Conservation (phyloP, 2,797 vertebrate genomes). For the Jordanella pulchra region DNA sequence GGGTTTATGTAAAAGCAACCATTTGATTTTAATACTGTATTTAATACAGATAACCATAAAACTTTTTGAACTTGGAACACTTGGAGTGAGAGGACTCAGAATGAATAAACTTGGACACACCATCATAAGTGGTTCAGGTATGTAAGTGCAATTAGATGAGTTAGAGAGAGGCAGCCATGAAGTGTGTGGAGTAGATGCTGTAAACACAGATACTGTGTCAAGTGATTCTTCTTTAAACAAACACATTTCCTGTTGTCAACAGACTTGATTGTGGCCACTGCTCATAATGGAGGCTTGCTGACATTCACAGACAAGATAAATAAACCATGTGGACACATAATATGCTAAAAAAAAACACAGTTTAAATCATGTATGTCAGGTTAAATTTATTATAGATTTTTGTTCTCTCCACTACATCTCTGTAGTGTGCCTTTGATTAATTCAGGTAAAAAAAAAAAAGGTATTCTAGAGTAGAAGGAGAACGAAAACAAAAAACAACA, state of each 20-base stretch:
- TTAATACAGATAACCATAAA: constrained; percentile 5
- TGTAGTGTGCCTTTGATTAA: constrained; percentile 12
- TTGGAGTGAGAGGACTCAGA: constrained; percentile 16
- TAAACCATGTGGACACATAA: constrained; percentile 38
- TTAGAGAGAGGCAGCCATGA: constrained; percentile 39
- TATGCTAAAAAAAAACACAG: constrained; percentile 43
- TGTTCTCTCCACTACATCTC: background rate
- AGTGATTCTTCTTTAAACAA: constrained; percentile 76
- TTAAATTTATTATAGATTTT: constrained; percentile 16
- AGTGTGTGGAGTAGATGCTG: constrained; percentile 47
- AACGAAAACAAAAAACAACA: background rate
- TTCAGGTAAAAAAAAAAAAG: background rate
- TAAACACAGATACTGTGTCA: constrained; percentile 81
- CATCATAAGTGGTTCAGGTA: constrained; percentile 36
- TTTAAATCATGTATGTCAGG: constrained; percentile 19
- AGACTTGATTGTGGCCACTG: constrained; percentile 48
- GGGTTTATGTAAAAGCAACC: constrained; percentile 14
- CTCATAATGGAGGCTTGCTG: constrained; percentile 66
- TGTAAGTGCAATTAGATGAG: constrained; percentile 41
- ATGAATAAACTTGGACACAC: background rate
- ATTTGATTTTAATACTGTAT: constrained; percentile 1
- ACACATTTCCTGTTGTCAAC: constrained; percentile 79
- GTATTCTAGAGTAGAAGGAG: no score
- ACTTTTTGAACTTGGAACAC: background rate
- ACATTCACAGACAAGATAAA: constrained; percentile 61